These are phyloP conservation scores for Ferdinandea cuprea DNA, from an alignment of 2,888 invertebrate species.

Conservation along the genomic window DNA sequence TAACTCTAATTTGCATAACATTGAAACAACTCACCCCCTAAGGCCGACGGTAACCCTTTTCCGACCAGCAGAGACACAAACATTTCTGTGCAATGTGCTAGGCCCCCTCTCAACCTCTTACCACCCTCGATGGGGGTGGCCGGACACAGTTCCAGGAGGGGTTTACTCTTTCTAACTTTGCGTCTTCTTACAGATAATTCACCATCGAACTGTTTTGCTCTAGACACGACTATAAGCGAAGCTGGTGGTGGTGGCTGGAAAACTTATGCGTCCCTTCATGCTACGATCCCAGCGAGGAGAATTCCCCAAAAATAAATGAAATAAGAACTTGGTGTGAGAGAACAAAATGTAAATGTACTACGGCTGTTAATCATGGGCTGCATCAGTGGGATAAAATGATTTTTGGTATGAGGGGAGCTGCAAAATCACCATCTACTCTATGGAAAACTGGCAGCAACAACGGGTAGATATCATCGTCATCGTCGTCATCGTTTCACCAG, in stretches of 20 bases:
- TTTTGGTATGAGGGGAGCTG: constrained; percentile 34
- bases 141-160: no score
- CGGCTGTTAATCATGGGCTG: constrained; percentile 65
- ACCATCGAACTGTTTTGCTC: constrained; percentile 66
- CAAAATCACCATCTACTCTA: constrained; percentile 52
- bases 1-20: constrained; percentile 78
- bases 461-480: constrained; percentile 70
- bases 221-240: constrained; percentile 17
- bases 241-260: constrained; percentile 22
- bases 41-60: constrained; percentile 46
- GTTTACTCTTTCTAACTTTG: constrained; percentile 55
- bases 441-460: constrained; percentile 29
- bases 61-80: constrained; percentile 42
- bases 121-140: no score
- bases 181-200: constrained; percentile 70
- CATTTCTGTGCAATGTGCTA: constrained; percentile 57
- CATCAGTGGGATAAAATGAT: constrained; percentile 69
- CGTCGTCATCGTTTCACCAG: constrained; percentile 62
- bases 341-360: constrained; percentile 63
- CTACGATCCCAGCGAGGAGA: constrained; percentile 4
- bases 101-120: constrained; percentile 28
- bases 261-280: constrained; percentile 41
- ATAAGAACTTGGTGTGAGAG: constrained; percentile 49
- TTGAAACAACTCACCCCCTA: constrained; percentile 75
- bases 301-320: constrained; percentile 68